Evolutionary conservation across 2,797 vertebrate species (phyloP).

Genomic region (Lepilemur septentrionalis): DNA sequence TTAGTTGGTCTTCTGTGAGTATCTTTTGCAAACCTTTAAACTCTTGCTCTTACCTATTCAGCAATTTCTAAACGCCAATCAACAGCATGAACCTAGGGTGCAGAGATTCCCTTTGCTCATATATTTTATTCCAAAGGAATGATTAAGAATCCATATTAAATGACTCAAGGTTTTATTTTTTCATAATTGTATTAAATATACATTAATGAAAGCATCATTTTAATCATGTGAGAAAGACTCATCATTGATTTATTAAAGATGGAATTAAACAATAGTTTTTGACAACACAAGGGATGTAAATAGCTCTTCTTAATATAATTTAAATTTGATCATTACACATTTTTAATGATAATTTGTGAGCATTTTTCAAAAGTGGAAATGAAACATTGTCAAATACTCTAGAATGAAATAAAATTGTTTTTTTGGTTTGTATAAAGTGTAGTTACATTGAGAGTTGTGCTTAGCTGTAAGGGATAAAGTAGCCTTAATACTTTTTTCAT

Average conservation of each 20-base stretch:
- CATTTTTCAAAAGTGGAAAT: slow-evolving; percentile 56
- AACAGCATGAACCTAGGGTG: neutral
- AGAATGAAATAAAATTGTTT: slow-evolving; percentile 23
- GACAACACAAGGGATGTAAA: neutral
- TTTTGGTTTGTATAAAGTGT: slow-evolving; percentile 40
- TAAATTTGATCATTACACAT: slow-evolving; percentile 33
- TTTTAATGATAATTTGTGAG: slow-evolving; percentile 56
- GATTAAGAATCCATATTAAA: slow-evolving; percentile 37
- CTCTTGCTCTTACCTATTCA: neutral
- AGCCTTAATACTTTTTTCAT: slow-evolving; percentile 56
- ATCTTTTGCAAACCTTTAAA: neutral
- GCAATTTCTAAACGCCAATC: slow-evolving; percentile 50
- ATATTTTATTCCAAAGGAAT: slow-evolving; percentile 38
- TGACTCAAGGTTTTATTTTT: neutral
- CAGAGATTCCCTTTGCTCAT: slow-evolving; percentile 46
- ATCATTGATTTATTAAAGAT: slow-evolving; percentile 4
- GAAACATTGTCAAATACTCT: slow-evolving; percentile 17
- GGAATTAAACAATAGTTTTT: slow-evolving; percentile 66
- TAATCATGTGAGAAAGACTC: slow-evolving; percentile 33
- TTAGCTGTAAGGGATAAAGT: slow-evolving; percentile 50
- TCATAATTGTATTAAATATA: slow-evolving; percentile 23
- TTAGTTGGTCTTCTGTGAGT: neutral
- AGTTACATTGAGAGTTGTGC: slow-evolving; percentile 19
- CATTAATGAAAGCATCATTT: slow-evolving; percentile 29
- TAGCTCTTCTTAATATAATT: slow-evolving; percentile 36